These are phyloP conservation scores for Ceratitis capitata DNA, from an alignment of 1,140 invertebrate genomes.

Conservation along the genomic window DNA sequence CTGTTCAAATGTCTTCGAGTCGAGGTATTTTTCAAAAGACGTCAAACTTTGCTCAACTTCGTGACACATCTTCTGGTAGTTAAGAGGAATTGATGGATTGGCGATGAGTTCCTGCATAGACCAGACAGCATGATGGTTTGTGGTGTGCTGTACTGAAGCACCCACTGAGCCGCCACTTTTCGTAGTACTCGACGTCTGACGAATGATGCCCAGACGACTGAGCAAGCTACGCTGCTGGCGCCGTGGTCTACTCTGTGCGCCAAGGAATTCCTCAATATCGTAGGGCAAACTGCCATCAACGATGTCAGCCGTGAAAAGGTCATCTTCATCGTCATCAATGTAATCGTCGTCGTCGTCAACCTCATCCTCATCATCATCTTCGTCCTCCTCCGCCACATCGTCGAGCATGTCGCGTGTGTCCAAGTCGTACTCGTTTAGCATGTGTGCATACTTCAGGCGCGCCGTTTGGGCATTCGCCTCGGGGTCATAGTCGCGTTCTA, in stretches of 20 bases:
- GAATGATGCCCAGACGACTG: slow-evolving; percentile 51
- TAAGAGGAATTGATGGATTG: slow-evolving; percentile 59
- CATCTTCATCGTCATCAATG: slow-evolving; percentile 46
- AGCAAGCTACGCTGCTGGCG: slow-evolving; percentile 40
- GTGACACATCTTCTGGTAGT: slow-evolving; percentile 63
- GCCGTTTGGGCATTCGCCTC: slow-evolving; percentile 58
- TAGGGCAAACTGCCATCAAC: background rate
- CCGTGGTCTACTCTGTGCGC: background rate
- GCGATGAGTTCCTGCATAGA: slow-evolving; percentile 61
- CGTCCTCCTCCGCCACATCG: slow-evolving; percentile 49
- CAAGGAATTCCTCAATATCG: background rate
- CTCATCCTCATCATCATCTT: slow-evolving; percentile 48
- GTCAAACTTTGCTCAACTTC: slow-evolving; percentile 61
- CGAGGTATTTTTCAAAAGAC: slow-evolving; percentile 58
- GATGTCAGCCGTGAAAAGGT: slow-evolving; percentile 39
- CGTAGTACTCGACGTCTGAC: slow-evolving; percentile 24
- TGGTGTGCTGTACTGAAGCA: too few species aligned
- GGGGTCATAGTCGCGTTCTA: slow-evolving; percentile 51
- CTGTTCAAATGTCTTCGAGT: slow-evolving; percentile 50
- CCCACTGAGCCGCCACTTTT: background rate
- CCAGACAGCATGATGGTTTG: slow-evolving; percentile 56
- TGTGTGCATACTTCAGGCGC: slow-evolving; percentile 55
- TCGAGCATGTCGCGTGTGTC: slow-evolving; percentile 49
- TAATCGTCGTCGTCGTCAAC: slow-evolving; percentile 49
- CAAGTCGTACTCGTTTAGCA: slow-evolving; percentile 53